Base-by-base conservation (phyloP, 2,888 invertebrate species). In the Tenthredo notha region DNA sequence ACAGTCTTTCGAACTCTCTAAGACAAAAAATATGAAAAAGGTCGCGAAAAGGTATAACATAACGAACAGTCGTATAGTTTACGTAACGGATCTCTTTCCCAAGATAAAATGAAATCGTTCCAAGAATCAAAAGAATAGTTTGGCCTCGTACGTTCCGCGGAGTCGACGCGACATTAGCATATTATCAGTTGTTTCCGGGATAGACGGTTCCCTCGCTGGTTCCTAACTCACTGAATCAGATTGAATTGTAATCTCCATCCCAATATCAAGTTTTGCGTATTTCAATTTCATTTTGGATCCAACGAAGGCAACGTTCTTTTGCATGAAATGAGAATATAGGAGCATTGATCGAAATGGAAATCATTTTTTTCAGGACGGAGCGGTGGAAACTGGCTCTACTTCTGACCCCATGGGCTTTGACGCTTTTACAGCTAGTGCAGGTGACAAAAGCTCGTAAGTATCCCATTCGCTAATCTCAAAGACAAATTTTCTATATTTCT, bases 371-470 rank as follows among this genome's bases (percentile, higher is more conserved):
- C 82, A 89, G 89, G 85, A 84, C 47, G n/a, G 47, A 83, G 47
- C 78, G 80, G 77, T 65, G 61, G 70, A 43, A 85, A 85, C 18
- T 67, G 85, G 85, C 86, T 88, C 85, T 86, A 87, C 84, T 84
- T 86, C 86, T 84, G 15, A 29, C 87, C 85, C 72, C 83, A 86
- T 89, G 89, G 89, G 86, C 86, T 77, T 75, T 88, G 21, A 75
- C 86, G 29, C 80, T 89, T 37, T 50, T 84, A 12, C 83, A 83
- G 29, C 47, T 47, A 21, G 21, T n/a, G 40, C 87, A 87, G 29
- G 70, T 89, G 74, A 86, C 72, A 65, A 47, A 47, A 77, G 85
- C 84, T 1, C 87, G 89, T 89, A 88, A 89, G 89, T 89, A 72
- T 54, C 50, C 18, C 6, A 7, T 29, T 50, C 25, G n/a, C 10